These are phyloP conservation scores for Gasterosteus nipponicus DNA, from an alignment of 2,113 vertebrate species.

Conservation along the genomic window DNA sequence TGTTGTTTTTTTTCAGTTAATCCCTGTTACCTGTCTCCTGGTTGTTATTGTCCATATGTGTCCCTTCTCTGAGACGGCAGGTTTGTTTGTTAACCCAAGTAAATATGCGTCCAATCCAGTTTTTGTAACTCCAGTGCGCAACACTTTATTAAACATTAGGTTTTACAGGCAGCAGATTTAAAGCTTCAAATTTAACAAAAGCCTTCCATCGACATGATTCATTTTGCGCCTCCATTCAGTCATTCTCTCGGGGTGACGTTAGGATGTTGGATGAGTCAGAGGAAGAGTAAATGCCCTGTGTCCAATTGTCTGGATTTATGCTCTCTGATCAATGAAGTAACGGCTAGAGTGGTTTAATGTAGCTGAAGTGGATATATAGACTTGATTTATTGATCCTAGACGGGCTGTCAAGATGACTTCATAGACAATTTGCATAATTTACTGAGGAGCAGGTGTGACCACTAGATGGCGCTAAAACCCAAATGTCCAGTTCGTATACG, in stretches of 20 bases:
- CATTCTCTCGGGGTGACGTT: slow-evolving; percentile 42
- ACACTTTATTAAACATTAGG: slow-evolving; percentile 1
- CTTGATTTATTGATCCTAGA: slow-evolving; percentile 64
- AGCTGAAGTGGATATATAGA: slow-evolving; percentile 70
- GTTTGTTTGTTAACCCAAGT: background rate
- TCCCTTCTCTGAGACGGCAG: background rate
- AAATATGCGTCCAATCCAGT: background rate
- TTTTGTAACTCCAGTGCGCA: background rate
- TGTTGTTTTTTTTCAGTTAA: slow-evolving; percentile 66
- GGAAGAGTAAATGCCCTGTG: slow-evolving; percentile 50
- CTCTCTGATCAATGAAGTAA: slow-evolving; percentile 54
- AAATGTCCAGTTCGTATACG: background rate
- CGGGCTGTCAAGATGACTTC: slow-evolving; percentile 59
- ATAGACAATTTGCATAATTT: slow-evolving; percentile 38
- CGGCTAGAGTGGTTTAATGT: slow-evolving; percentile 59
- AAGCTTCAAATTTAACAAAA: slow-evolving; percentile 29
- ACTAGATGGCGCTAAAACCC: slow-evolving; percentile 72
- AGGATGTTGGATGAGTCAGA: slow-evolving; percentile 43
- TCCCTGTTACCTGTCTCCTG: slow-evolving; percentile 16
- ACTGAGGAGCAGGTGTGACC: slow-evolving; percentile 12
- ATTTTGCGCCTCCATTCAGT: slow-evolving; percentile 10
- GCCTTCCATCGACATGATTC: slow-evolving; percentile 20
- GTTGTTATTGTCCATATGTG: background rate
- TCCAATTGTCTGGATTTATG: slow-evolving; percentile 64
- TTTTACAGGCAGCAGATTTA: slow-evolving; percentile 22